These are phyloP conservation scores for Spodoptera litura DNA, from an alignment of 1,140 invertebrate species.

Conservation along the genomic window DNA sequence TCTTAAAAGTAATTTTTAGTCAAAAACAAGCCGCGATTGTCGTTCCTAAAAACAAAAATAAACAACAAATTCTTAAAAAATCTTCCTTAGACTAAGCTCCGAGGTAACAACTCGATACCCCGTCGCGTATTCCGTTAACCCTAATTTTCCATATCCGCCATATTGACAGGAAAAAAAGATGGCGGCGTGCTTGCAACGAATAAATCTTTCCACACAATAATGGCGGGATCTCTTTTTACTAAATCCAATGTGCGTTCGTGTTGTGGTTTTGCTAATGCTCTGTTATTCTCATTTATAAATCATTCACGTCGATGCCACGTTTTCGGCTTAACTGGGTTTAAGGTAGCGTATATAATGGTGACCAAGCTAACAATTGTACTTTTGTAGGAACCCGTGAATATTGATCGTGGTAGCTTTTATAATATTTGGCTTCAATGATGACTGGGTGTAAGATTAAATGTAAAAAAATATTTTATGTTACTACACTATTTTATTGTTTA, in stretches of 20 bases:
- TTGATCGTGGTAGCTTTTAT: slow-evolving; percentile 40
- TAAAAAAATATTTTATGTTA: neutral
- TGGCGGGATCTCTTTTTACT: slow-evolving; percentile 75
- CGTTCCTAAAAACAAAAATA: too few species aligned
- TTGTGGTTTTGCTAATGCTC: slow-evolving; percentile 74
- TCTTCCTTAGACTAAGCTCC: too few species aligned
- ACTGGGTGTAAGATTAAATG: too few species aligned
- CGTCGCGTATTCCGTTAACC: slow-evolving; percentile 21
- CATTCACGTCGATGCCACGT: slow-evolving; percentile 73
- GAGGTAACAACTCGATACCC: neutral
- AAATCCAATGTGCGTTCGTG: slow-evolving; percentile 70
- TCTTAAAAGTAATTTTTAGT: too few species aligned
- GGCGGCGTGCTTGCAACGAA: slow-evolving; percentile 57
- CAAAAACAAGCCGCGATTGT: too few species aligned
- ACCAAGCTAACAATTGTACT: slow-evolving; percentile 45
- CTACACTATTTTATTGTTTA: too few species aligned
- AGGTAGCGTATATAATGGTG: slow-evolving; percentile 41
- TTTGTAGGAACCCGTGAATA: slow-evolving; percentile 42
- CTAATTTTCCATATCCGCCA: slow-evolving; percentile 20
- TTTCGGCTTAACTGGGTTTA: slow-evolving; percentile 45
- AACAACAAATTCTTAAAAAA: too few species aligned
- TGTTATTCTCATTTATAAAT: slow-evolving; percentile 77
- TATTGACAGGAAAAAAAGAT: slow-evolving; percentile 32
- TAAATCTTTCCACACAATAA: slow-evolving; percentile 74
- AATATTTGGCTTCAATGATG: neutral